Base-by-base conservation (phyloP, 1,140 invertebrate species). In the Listronotus bonariensis region DNA sequence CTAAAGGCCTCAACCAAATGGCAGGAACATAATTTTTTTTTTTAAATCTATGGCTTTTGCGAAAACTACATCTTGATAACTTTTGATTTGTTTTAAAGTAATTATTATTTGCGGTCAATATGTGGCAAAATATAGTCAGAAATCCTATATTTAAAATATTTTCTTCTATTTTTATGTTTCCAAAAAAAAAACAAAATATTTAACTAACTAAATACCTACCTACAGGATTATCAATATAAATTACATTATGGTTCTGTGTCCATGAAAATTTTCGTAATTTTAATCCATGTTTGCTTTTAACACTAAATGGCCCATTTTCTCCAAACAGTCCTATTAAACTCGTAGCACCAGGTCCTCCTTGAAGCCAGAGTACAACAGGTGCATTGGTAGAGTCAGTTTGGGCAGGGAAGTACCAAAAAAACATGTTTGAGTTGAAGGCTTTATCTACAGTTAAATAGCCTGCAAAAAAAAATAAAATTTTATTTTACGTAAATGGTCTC, bases 191-290 rank as follows among this genome's bases (percentile, higher is more conserved):
- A n/a, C n/a, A n/a, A n/a, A n/a, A n/a, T 26, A 26, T 26, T 26
- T 26, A 26, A 26, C 20, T 26, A 26, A 26, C 20, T 26, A 26
- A 26, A 7, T 36, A 53, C 57, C 38, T 51, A 60, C 90, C 90
- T n/a, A 92, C 92, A 4, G 93, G 93, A 77, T 92, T 93, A 75
- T 95, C 92, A 54, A 95, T 89, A 72, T 91, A 95, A 4, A 95
- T 76, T 62, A 95, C 76, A 63, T 88, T 88, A 74, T 91, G 88
- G 26, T 84, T 85, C 18, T 83, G 81, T 36, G 85, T 88, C 92
- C 92, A 95, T 0, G 90, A 86, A 67, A 87, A 85, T 65, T 83
- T 79, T 48, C 87, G 78, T 70, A 76, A 75, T 72, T 80, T 76
- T 3, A 89, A 41, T 5, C 71, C 72, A 11, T 72, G 70, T 61